Percentiles rank a stretch among this genome's conserved stretches.
phyloP scores from a whole-genome alignment of 2,797 vertebrate species.

The Sternarchorhynchus goeldii region DNA sequence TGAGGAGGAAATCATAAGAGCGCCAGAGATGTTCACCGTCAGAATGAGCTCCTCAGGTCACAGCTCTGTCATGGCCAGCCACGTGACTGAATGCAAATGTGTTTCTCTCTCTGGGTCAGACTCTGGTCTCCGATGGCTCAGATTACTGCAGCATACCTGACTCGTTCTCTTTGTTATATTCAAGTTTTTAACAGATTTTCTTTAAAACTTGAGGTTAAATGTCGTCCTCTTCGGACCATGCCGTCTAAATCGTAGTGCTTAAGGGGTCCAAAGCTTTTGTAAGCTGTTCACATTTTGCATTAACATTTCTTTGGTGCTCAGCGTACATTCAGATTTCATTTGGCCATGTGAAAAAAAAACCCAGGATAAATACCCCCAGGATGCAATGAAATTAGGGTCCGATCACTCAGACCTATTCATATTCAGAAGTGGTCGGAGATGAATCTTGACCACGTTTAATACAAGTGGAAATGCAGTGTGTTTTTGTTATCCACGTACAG shows the following conservation, averaged over 20 bases:
- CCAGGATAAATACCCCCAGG: no score
- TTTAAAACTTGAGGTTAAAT: conserved; percentile 1
- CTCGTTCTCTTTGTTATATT: not conserved
- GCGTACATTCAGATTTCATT: no score
- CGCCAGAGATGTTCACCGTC: not conserved
- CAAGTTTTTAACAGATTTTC: not conserved
- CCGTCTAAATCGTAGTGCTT: not conserved
- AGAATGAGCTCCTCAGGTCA: not conserved
- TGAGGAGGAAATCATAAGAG: no score
- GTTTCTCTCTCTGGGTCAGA: not conserved
- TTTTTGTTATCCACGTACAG: no score
- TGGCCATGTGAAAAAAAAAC: no score
- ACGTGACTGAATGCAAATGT: not conserved
- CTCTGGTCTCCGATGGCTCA: not conserved
- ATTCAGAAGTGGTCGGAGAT: no score
- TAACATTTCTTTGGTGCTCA: not conserved
- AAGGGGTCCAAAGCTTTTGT: not conserved
- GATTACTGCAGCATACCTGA: not conserved
- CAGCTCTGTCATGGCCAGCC: not conserved
- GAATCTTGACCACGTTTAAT: no score
- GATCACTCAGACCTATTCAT: no score
- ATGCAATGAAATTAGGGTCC: no score
- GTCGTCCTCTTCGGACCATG: not conserved
- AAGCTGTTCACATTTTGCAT: not conserved
- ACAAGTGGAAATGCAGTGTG: no score